Conservation (phyloP, 2,888 invertebrate species). For the Eilema griseolum region DNA sequence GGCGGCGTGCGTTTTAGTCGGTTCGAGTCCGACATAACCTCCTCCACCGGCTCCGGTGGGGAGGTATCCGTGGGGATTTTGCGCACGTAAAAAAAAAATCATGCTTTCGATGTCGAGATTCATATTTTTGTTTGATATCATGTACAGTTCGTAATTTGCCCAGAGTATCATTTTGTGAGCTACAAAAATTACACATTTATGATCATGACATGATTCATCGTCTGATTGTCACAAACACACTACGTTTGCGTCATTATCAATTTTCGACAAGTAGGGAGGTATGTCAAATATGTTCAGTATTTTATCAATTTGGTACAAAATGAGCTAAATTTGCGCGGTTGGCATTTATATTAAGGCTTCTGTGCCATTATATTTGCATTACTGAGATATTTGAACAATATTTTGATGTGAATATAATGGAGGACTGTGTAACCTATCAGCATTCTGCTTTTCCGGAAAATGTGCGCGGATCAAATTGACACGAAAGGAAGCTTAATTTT, state of each 20-base stretch:
- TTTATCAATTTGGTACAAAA: not conserved
- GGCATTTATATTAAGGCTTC: not conserved
- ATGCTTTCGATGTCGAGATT: conserved; percentile 5
- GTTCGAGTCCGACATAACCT: too few species aligned
- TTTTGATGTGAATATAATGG: conserved; percentile 1
- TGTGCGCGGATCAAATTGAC: conserved; percentile 27
- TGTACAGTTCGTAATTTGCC: conserved; percentile 25
- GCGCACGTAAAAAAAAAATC: too few species aligned
- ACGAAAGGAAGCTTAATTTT: conserved; percentile 27
- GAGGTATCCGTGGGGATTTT: too few species aligned
- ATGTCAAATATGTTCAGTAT: not conserved
- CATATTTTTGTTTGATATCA: conserved; percentile 25
- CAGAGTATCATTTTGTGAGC: conserved; percentile 23
- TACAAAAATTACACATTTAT: conserved; percentile 30
- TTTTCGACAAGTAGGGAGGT: not conserved
- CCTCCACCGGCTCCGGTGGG: too few species aligned
- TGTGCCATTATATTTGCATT: conserved; percentile 11
- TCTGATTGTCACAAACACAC: conserved; percentile 22
- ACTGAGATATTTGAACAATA: conserved; percentile 23
- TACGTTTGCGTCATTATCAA: not conserved
- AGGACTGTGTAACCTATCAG: not conserved
- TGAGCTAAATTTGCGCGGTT: conserved; percentile 2
- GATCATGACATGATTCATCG: conserved; percentile 19
- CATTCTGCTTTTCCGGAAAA: conserved; percentile 20
- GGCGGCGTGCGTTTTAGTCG: too few species aligned